Evolutionary conservation across 2,797 vertebrate species (phyloP).

Genomic region (Orientallactaga sibirica): DNA sequence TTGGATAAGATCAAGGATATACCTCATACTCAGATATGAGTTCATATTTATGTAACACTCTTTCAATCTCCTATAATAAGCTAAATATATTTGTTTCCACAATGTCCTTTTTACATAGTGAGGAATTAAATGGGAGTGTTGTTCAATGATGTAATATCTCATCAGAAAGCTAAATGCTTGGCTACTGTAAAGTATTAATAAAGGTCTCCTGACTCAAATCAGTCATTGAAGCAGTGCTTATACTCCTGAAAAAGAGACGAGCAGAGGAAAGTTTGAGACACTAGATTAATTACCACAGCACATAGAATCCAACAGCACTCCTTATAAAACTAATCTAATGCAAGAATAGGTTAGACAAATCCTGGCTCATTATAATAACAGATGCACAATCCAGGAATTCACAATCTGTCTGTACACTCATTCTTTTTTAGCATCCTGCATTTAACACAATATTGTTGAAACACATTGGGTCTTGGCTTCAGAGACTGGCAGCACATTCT

Average conservation of each 20-base stretch:
- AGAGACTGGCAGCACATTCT: neutral
- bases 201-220: slow-evolving; percentile 20
- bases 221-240: neutral
- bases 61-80: neutral
- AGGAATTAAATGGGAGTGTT: neutral
- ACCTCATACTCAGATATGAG: neutral
- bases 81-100: neutral
- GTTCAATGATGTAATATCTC: neutral
- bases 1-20: no score
- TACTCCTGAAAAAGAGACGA: slow-evolving; percentile 18
- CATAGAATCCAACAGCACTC: neutral
- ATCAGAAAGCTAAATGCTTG: slow-evolving; percentile 8
- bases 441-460: slow-evolving; percentile 56
- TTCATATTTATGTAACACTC: neutral
- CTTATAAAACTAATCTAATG: slow-evolving; percentile 60
- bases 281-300: neutral
- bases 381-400: slow-evolving; percentile 61
- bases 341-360: slow-evolving; percentile 59
- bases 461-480: neutral
- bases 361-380: slow-evolving; percentile 58
- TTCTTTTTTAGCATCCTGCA: slow-evolving; percentile 39
- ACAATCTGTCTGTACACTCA: slow-evolving; percentile 58
- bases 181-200: neutral
- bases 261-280: slow-evolving; percentile 41
- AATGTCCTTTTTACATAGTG: neutral